phyloP scores from a whole-genome alignment of 1,140 invertebrate species.

The Sitodiplosis mosellana region DNA sequence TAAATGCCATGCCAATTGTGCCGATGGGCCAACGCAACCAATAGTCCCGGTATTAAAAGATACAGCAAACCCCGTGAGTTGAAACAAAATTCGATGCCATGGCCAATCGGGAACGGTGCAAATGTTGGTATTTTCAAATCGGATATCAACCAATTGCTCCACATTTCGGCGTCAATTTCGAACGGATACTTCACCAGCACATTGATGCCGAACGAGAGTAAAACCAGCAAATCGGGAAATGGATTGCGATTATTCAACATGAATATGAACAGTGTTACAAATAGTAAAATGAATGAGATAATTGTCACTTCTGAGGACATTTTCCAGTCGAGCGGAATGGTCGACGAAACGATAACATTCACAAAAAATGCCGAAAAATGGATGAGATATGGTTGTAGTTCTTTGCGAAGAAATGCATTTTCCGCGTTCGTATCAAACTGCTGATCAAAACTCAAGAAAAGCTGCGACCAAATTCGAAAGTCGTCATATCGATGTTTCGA shows the following conservation, averaged over 20 bases:
- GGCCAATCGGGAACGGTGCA: constrained; percentile 57
- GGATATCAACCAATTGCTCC: constrained; percentile 57
- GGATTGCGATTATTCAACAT: constrained; percentile 31
- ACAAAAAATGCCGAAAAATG: constrained; percentile 56
- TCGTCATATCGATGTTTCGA: constrained; percentile 50
- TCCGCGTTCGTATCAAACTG: constrained; percentile 57
- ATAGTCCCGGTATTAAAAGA: constrained; percentile 50
- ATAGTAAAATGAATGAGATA: constrained; percentile 47
- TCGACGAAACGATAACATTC: constrained; percentile 55
- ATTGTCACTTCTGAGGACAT: constrained; percentile 68
- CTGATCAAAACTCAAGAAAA: constrained; percentile 51
- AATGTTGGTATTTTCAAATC: constrained; percentile 63
- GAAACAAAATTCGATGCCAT: constrained; percentile 69
- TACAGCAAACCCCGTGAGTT: constrained; percentile 62
- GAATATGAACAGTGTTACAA: constrained; percentile 54
- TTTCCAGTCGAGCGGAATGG: constrained; percentile 55
- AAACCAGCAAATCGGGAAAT: constrained; percentile 45
- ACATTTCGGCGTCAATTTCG: constrained; percentile 59
- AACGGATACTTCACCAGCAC: constrained; percentile 70
- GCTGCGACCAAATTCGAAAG: constrained; percentile 57
- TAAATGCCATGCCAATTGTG: constrained; percentile 61
- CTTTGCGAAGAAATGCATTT: constrained; percentile 62
- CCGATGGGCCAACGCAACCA: constrained; percentile 49
- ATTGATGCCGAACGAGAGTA: constrained; percentile 61
- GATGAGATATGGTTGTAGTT: constrained; percentile 57